A percentile compares a stretch with the other conserved stretches of the same genome.
These are phyloP conservation scores for Caenorhabditis brenneri DNA, from an alignment of 1,140 invertebrate species.

Conservation along the genomic window DNA sequence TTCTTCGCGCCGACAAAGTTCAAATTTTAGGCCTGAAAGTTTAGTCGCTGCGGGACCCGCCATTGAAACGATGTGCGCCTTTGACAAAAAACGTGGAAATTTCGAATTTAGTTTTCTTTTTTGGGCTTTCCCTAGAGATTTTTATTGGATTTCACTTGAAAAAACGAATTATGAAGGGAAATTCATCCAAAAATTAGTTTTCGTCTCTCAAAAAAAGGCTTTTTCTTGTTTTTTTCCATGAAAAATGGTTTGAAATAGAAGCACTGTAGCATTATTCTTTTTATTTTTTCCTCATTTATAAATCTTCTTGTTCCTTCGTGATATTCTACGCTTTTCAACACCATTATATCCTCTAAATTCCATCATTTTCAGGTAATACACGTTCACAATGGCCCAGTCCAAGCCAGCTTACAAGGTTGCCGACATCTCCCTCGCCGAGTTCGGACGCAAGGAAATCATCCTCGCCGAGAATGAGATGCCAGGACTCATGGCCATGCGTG, in stretches of 20 bases:
- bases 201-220: neutral
- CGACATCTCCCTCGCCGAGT: slow-evolving; percentile 85
- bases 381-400: slow-evolving; percentile 23
- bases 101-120: neutral
- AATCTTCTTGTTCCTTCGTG: neutral
- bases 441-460: slow-evolving; percentile 93
- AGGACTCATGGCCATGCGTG: slow-evolving; percentile 87
- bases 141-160: too few relatives aligned
- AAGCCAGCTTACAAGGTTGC: slow-evolving; percentile 75
- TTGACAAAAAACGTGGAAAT: slow-evolving; percentile 13
- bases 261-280: too few relatives aligned
- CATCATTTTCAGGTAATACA: slow-evolving; percentile 34
- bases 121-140: neutral
- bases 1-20: neutral
- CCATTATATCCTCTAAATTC: neutral
- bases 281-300: too few relatives aligned
- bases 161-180: too few relatives aligned
- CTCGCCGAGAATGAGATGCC: slow-evolving; percentile 99
- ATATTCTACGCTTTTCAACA: neutral
- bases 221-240: too few relatives aligned
- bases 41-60: neutral
- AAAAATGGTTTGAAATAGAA: too few relatives aligned
- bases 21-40: neutral
- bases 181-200: neutral
- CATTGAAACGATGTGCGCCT: neutral